Evolutionary conservation across 2,797 vertebrate species (phyloP).

Genomic region (Peromyscus nudipes): DNA sequence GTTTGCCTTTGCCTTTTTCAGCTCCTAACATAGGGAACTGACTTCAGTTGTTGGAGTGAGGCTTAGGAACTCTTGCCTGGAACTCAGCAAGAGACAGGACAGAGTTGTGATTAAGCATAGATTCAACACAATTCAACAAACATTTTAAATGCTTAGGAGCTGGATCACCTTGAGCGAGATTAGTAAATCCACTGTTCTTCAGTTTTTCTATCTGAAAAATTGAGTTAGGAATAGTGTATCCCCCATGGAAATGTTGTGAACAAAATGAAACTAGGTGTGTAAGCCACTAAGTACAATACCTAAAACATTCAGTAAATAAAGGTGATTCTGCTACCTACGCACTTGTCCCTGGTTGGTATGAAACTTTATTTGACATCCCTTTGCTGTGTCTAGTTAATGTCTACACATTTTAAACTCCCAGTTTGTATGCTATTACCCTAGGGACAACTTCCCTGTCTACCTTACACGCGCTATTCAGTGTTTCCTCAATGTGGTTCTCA

Average conservation of each 20-base stretch:
- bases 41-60: slow-evolving; percentile 18
- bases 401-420: neutral
- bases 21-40: neutral
- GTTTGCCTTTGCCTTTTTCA: neutral
- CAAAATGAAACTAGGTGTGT: neutral
- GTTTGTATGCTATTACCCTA: neutral
- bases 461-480: neutral
- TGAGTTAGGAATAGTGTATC: neutral
- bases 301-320: neutral
- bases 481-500: neutral
- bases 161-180: neutral
- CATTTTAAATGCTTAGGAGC: neutral
- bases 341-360: neutral
- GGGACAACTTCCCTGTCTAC: neutral
- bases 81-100: neutral
- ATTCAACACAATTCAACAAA: neutral
- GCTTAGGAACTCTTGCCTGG: neutral
- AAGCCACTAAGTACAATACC: neutral
- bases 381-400: neutral
- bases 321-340: neutral
- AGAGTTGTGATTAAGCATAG: neutral
- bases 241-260: neutral
- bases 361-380: neutral
- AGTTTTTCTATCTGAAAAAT: neutral
- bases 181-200: neutral